A percentile compares a stretch with the other conserved stretches of the same genome.
Evolutionary conservation across 2,888 invertebrate genomes (phyloP).

Genomic region (Leptothorax acervorum): DNA sequence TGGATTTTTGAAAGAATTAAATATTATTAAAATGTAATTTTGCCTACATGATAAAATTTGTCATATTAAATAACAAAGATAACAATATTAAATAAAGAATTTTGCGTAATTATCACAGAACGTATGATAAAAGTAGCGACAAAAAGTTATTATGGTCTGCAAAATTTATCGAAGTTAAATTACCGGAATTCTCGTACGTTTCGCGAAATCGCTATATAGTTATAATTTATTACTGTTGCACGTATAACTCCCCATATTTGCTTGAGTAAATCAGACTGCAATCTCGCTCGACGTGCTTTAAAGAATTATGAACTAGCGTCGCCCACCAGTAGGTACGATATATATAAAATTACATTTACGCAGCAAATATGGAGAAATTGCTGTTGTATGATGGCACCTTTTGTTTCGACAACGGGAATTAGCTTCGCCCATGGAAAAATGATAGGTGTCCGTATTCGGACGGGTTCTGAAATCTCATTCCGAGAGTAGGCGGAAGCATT

Average conservation of each 20-base stretch:
- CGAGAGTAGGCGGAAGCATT: conserved; percentile 8
- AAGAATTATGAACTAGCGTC: conserved; percentile 38
- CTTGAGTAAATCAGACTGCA: conserved; percentile 48
- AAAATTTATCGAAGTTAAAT: conserved; percentile 28
- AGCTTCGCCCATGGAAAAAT: conserved; percentile 17
- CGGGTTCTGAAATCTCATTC: conserved; percentile 27
- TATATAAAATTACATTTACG: conserved; percentile 43
- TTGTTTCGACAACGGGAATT: conserved; percentile 42
- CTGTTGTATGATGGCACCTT: neutral
- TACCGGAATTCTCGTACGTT: neutral
- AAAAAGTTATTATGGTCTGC: neutral
- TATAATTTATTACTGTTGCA: conserved; percentile 35
- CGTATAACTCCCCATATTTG: conserved; percentile 20
- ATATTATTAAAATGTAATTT: neutral
- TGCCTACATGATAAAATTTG: neutral
- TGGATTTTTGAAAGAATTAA: neutral
- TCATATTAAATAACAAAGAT: conserved; percentile 1
- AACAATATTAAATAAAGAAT: neutral
- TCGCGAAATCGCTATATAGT: neutral
- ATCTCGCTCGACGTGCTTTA: conserved; percentile 36
- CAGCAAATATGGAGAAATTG: conserved; percentile 37
- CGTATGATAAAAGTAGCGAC: neutral
- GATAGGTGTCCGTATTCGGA: conserved; percentile 12
- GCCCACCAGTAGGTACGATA: neutral
- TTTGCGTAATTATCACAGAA: neutral